Evolutionary conservation across 2,113 vertebrate species (phyloP), one percentile per base, ranked within the genome.

Genomic region (Nannobrachium achirus): DNA sequence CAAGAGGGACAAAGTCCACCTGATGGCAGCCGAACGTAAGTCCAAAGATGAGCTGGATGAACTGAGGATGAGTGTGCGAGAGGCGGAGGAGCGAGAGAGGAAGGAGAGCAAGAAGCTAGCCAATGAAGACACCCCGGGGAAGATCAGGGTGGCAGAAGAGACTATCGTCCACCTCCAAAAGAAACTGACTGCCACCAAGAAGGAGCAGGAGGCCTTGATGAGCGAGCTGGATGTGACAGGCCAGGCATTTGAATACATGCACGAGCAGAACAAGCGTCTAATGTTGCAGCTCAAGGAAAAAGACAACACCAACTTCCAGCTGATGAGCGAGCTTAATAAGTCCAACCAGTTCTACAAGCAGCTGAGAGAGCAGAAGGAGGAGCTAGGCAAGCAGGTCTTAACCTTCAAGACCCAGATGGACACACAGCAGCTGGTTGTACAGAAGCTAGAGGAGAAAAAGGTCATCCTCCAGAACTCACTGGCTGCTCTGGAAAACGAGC

Each of bases 331-430:
- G 89, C 78, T 95, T 8, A 98, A 97, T 82, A 98, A 98, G 81
- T 95, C 95, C 73, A 98, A 98, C 83, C 96, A 98, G 93, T 97
- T 97, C 73, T 97, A 98, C 83, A 97, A 97, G 86, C 91, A 97
- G 39, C 93, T 97, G 58, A 91, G 94, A 4, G 95, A 97, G 65
- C 95, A 97, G 88, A 97, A 97, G 81, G 96, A 97, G 25, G 96
- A 97, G 81, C 69, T 97, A 85, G 95, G 94, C 0, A 96, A 97
- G 75, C 96, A 97, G 83, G 95, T 97, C 40, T 93, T 96, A 33
- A 91, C 94, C 10, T 95, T 97, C 68, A 98, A 98, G 87, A 95
- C 95, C 0, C 95, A 98, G 96, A 96, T 97, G 84, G 96, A 97
- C 11, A 94, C 96, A 19, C 96, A 97, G 84, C 86, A 97, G 76